phyloP scores from a whole-genome alignment of 2,113 vertebrate species.

The Campylorhamphus procurvoides region DNA sequence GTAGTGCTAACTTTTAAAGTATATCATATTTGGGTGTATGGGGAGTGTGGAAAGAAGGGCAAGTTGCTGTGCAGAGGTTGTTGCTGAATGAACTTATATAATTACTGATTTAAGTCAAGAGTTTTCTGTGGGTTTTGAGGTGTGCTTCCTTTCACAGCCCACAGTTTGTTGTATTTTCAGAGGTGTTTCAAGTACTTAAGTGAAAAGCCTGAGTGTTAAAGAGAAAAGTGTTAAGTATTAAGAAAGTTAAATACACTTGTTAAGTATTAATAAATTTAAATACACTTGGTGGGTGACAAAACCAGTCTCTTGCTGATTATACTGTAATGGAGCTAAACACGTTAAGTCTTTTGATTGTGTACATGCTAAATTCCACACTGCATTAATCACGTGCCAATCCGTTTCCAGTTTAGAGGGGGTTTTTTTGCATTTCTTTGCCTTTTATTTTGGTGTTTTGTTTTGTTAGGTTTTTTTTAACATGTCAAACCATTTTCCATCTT shows the following conservation, averaged over 20 bases:
- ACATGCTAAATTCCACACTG: neutral
- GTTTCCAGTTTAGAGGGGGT: fast-evolving
- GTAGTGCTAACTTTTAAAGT: neutral
- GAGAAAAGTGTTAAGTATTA: neutral
- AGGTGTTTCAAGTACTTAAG: neutral
- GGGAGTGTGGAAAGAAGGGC: neutral
- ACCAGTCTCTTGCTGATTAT: neutral
- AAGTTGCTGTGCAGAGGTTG: neutral
- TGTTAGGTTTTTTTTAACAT: neutral
- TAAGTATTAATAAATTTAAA: neutral
- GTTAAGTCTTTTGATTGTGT: neutral
- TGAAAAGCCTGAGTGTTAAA: neutral
- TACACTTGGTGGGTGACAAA: neutral
- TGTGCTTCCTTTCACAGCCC: neutral
- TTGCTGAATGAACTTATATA: neutral
- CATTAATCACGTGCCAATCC: neutral
- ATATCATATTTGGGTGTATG: neutral
- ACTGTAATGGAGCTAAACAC: neutral
- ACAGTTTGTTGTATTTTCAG: neutral
- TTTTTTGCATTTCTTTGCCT: too few species aligned
- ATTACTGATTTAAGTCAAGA: neutral
- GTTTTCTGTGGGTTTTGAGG: neutral
- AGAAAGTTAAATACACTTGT: too few species aligned
- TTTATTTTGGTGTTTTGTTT: neutral
- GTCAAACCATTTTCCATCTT: neutral